Evolutionary conservation across 2,888 invertebrate genomes (phyloP).

Genomic region (Marronus borbonicus): DNA sequence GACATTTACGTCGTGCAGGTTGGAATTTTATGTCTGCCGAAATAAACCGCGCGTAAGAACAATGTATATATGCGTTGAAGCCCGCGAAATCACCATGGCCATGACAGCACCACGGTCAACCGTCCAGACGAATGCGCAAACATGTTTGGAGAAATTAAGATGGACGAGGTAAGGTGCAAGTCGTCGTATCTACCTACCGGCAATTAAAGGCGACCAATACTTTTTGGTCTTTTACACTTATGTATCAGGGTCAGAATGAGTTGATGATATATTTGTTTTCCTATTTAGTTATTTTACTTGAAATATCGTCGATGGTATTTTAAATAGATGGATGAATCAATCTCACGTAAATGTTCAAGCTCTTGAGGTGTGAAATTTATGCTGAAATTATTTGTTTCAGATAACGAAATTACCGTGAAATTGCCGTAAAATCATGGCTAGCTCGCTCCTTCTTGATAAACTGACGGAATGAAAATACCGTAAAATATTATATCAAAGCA

Average conservation of each 20-base stretch:
- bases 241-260: constrained; percentile 4
- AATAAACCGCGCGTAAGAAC: constrained; percentile 49
- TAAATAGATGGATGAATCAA: too few relatives aligned
- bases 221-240: constrained; percentile 11
- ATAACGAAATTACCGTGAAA: too few relatives aligned
- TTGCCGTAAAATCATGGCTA: too few relatives aligned
- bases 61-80: constrained; percentile 47
- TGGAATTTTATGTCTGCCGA: constrained; percentile 47
- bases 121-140: constrained; percentile 53
- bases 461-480: too few relatives aligned
- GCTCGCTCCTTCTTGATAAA: too few relatives aligned
- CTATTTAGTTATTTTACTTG: too few relatives aligned
- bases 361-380: too few relatives aligned
- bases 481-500: too few relatives aligned
- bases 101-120: constrained; percentile 55
- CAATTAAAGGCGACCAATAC: constrained; percentile 28
- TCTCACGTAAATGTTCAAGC: too few relatives aligned
- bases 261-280: not conserved
- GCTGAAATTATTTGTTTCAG: too few relatives aligned
- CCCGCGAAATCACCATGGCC: constrained; percentile 54
- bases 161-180: constrained; percentile 44
- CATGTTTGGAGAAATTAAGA: constrained; percentile 55
- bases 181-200: not conserved
- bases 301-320: too few relatives aligned
- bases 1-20: not conserved